Evolutionary conservation across 2,797 vertebrate genomes (phyloP).

Genomic region (Chrysocyon brachyurus): DNA sequence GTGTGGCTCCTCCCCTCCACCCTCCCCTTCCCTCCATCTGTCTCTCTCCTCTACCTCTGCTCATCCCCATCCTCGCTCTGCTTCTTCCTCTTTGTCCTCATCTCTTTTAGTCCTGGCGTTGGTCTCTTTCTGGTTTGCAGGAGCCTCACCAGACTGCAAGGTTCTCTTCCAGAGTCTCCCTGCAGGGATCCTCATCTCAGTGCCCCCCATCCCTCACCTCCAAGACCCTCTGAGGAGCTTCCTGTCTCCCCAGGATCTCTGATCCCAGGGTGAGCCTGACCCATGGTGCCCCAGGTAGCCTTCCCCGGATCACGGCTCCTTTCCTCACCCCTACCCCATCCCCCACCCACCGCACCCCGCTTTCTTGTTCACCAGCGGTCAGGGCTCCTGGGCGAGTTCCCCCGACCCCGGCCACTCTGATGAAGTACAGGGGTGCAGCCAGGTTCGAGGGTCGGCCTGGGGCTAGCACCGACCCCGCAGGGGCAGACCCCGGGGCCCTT

Average conservation of each 20-base stretch:
- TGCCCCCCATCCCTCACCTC: accelerated
- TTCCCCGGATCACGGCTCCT: accelerated
- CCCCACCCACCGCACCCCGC: accelerated
- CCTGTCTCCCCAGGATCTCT: not conserved
- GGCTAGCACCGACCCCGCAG: not conserved
- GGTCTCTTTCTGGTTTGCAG: not conserved
- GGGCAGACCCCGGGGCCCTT: not conserved
- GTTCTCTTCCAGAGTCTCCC: not conserved
- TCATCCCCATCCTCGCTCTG: not conserved
- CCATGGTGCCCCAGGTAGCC: not conserved
- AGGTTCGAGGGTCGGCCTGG: accelerated
- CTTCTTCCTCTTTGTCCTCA: not conserved
- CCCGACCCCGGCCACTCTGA: not conserved
- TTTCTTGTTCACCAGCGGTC: not conserved
- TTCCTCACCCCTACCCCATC: accelerated
- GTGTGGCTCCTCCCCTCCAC: not conserved
- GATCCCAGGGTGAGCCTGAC: not conserved
- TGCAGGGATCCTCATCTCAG: not conserved
- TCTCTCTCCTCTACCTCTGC: not conserved
- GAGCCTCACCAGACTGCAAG: not conserved
- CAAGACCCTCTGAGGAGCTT: not conserved
- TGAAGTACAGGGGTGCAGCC: accelerated
- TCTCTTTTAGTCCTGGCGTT: not conserved
- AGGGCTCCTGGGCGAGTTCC: no score
- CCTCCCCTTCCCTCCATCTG: not conserved